Conservation (phyloP, 2,113 vertebrate species). For the Zosterops japonicus region DNA sequence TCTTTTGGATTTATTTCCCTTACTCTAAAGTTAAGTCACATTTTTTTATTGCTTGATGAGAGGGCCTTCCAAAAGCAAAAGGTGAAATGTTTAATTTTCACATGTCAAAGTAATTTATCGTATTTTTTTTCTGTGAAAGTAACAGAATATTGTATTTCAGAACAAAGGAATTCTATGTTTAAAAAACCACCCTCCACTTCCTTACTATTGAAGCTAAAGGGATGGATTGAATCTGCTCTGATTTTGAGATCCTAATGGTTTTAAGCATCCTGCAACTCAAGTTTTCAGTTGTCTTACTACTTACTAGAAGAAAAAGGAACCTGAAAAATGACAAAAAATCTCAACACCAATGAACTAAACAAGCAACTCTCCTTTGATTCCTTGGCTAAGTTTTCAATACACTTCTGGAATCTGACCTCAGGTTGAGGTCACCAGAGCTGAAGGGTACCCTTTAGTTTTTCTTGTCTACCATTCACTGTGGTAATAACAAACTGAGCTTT, state of each 20-base stretch:
- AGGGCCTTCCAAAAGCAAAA: neutral
- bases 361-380: neutral
- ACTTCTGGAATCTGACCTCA: neutral
- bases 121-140: neutral
- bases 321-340: neutral
- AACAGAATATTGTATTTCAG: neutral
- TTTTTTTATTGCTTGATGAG: neutral
- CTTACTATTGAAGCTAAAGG: neutral
- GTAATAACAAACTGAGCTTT: neutral
- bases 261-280: neutral
- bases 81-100: neutral
- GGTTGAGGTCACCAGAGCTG: neutral
- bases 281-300: neutral
- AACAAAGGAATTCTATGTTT: neutral
- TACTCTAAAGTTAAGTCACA: neutral
- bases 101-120: neutral
- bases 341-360: neutral
- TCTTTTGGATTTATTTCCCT: neutral
- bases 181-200: neutral
- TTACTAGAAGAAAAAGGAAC: neutral
- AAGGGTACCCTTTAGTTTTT: neutral
- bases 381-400: neutral
- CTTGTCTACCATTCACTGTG: neutral
- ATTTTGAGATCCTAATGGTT: neutral
- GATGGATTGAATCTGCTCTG: neutral